Percentiles rank a stretch among this genome's conserved stretches.
These are phyloP conservation scores for Choristoneura rosaceana DNA, from an alignment of 2,888 invertebrate species.

Conservation along the genomic window DNA sequence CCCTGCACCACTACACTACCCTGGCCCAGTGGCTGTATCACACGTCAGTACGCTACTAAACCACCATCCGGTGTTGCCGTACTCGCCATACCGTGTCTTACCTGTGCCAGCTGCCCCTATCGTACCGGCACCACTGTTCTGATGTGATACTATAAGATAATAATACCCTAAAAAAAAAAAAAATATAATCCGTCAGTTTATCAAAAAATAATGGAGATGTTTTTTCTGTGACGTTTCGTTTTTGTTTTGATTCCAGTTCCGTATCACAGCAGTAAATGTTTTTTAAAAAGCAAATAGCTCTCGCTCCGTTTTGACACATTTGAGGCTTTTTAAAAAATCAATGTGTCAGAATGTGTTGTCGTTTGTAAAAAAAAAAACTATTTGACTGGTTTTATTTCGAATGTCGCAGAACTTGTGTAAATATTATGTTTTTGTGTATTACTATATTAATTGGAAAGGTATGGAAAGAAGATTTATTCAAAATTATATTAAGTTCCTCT, in stretches of 20 bases:
- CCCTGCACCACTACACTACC: constrained; percentile 62
- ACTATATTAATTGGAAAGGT: constrained; percentile 8
- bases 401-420: not conserved
- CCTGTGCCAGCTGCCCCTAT: constrained; percentile 50
- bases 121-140: constrained; percentile 27
- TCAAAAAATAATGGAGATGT: too few species aligned
- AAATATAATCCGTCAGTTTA: too few species aligned
- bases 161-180: too few species aligned
- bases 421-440: not conserved
- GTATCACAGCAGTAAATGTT: not conserved
- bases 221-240: too few species aligned
- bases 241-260: too few species aligned
- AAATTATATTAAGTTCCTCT: constrained; percentile 20
- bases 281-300: not conserved
- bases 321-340: not conserved
- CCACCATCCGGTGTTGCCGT: constrained; percentile 55
- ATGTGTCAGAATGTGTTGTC: constrained; percentile 22
- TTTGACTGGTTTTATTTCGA: constrained; percentile 1
- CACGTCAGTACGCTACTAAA: constrained; percentile 52
- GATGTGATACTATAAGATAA: not conserved
- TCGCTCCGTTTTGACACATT: constrained; percentile 27
- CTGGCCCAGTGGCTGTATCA: constrained; percentile 55
- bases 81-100: constrained; percentile 50
- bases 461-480: not conserved
- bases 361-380: not conserved